Evolutionary conservation across 2,113 vertebrate genomes (phyloP).

Genomic region (Nematolebias whitei): DNA sequence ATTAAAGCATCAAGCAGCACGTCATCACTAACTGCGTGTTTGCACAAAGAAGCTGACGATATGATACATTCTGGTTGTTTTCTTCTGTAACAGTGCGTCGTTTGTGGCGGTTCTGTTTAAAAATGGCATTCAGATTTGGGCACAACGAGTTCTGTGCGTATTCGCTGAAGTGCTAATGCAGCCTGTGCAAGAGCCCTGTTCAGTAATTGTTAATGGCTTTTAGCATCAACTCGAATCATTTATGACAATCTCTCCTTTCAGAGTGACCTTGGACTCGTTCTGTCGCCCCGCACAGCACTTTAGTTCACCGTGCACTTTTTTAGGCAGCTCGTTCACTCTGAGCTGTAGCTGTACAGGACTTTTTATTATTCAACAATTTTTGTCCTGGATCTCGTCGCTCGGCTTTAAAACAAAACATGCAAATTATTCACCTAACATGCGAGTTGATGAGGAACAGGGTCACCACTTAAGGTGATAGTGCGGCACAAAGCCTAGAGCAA

Average conservation of each 20-base stretch:
- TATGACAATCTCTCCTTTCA: conserved; percentile 54
- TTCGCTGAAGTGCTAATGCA: conserved; percentile 40
- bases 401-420: too few species aligned
- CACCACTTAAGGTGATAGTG: too few species aligned
- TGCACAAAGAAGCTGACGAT: not conserved
- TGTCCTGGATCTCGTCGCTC: too few species aligned
- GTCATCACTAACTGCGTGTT: not conserved
- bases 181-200: conserved; percentile 46
- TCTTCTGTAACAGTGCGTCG: not conserved
- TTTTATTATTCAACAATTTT: too few species aligned
- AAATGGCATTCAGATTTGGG: conserved; percentile 14
- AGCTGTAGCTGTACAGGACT: not conserved
- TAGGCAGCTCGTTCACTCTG: conserved; percentile 22
- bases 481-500: too few species aligned
- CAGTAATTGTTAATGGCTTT: conserved; percentile 75
- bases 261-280: conserved; percentile 59
- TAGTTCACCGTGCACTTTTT: conserved; percentile 34
- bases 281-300: conserved; percentile 30
- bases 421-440: too few species aligned
- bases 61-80: not conserved
- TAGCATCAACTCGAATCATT: conserved; percentile 66
- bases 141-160: conserved; percentile 5
- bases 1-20: not conserved
- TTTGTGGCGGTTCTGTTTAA: conserved; percentile 1
- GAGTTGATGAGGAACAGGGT: too few species aligned